Conservation (phyloP, 2,888 invertebrate species). For the Helobdella robusta region DNA sequence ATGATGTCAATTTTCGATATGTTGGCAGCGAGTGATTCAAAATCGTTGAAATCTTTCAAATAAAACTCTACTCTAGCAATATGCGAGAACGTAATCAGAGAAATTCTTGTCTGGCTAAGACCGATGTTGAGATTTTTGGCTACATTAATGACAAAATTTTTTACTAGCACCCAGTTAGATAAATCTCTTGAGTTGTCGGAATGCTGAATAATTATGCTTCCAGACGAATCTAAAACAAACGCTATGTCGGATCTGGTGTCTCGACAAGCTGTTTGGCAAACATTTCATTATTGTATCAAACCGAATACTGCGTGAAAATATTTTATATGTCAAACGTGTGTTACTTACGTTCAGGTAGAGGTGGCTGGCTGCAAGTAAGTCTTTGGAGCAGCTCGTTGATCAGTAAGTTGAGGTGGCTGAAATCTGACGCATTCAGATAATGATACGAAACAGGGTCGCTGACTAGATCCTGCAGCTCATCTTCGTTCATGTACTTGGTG, state of each 20-base stretch:
- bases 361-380: slow-evolving; percentile 15
- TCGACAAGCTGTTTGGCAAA: slow-evolving; percentile 21
- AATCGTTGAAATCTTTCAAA: slow-evolving; percentile 8
- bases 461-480: slow-evolving; percentile 23
- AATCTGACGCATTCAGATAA: slow-evolving; percentile 18
- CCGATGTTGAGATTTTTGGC: slow-evolving; percentile 17
- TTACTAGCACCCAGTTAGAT: slow-evolving; percentile 19
- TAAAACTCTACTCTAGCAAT: slow-evolving; percentile 19
- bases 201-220: slow-evolving; percentile 21
- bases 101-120: slow-evolving; percentile 16
- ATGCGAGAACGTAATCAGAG: slow-evolving; percentile 22
- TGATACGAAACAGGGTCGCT: slow-evolving; percentile 16
- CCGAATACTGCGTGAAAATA: neutral
- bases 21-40: neutral
- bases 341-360: slow-evolving; percentile 19
- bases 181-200: neutral
- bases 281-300: neutral
- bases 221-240: slow-evolving; percentile 27
- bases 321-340: neutral
- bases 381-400: slow-evolving; percentile 18
- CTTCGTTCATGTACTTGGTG: slow-evolving; percentile 7
- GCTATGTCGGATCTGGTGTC: slow-evolving; percentile 21
- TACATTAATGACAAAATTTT: slow-evolving; percentile 20
- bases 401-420: slow-evolving; percentile 14
- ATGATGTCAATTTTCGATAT: slow-evolving; percentile 14